Evolutionary conservation across 2,888 invertebrate species (phyloP), one percentile per base, ranked within the genome.

Genomic region (Lobophora halterata): DNA sequence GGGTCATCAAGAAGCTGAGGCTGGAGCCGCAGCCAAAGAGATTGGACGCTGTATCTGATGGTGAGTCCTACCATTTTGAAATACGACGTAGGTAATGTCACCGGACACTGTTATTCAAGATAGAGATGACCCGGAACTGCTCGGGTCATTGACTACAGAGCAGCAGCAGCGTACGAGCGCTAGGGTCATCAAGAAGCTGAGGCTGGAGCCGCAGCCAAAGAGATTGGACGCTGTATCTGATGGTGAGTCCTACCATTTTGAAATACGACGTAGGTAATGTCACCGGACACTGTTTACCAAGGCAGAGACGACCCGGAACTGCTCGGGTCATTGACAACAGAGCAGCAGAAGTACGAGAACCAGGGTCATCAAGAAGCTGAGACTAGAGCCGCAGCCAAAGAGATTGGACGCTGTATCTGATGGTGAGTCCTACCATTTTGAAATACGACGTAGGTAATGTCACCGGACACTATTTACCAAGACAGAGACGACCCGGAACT

Each of bases 1-100:
- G 94, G 46, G 94, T 94, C 46, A 93, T 93, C 56, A 94, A 94
- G 76, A 94, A 94, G 71, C 89, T 94, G 74, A 89, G 91, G 53
- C 86, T 93, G 24, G 93, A 93, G 36, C 85, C 83, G 2, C 76
- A 67, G 0, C 42, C 36, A 58, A 71, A 65, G 34, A 55, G 67
- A 6, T 32, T 52, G 2, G 71, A 71, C 5, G 65, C 49, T 11
- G n/a, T n/a, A n/a, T n/a, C n/a, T n/a, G 71, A 71, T 33, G 71
- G 71, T 71, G 30, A 41, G 50, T 10, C 12, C 6, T 18, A 9
- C 8, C n/a, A n/a, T n/a, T n/a, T n/a, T n/a, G n/a, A n/a, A n/a
- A n/a, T n/a, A n/a, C n/a, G n/a, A n/a, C n/a, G n/a, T n/a, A 47
- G 32, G 49, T 46, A 1, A 71, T 78, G 59, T 72, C 77, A 0